Evolutionary conservation across 92 coral and sea anemone genomes (phyloP).

Genomic region (Porites rus): DNA sequence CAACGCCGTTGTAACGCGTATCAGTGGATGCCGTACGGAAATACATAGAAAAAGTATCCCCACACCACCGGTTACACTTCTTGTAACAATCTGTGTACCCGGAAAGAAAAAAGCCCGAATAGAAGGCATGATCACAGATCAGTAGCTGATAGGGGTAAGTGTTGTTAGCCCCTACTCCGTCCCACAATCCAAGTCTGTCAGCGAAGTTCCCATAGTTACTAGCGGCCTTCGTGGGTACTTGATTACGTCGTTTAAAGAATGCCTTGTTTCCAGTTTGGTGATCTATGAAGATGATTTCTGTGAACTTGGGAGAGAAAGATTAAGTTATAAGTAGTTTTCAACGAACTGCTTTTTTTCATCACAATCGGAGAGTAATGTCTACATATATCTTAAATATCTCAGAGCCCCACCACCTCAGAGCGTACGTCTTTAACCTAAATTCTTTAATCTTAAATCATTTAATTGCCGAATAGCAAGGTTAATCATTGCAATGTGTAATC

Average conservation of each 20-base stretch:
- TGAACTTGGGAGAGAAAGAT: not conserved
- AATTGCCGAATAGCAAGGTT: no score
- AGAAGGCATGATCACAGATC: constrained; percentile 19
- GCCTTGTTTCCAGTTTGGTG: constrained; percentile 30
- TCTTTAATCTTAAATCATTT: no score
- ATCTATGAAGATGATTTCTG: constrained; percentile 13
- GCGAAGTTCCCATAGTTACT: constrained; percentile 20
- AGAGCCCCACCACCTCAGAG: no score
- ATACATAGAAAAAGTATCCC: constrained; percentile 4
- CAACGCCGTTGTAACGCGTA: constrained; percentile 13
- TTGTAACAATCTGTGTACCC: constrained; percentile 55
- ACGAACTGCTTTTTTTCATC: no score
- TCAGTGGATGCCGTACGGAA: constrained; percentile 38
- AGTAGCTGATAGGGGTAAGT: constrained; percentile 15
- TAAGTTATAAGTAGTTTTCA: no score
- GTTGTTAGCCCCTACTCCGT: constrained; percentile 7
- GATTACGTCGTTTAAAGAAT: constrained; percentile 22
- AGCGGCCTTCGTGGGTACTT: constrained; percentile 9
- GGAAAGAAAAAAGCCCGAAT: constrained; percentile 32
- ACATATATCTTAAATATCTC: no score
- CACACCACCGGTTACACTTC: constrained; percentile 24
- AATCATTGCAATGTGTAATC: no score
- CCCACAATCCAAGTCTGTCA: constrained; percentile 11
- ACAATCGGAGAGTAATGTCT: no score
- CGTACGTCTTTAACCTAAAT: no score